Evolutionary conservation across 30 jellyfish, hydroid and myxozoan species (phyloP).

Genomic region (Turritopsis rubra): DNA sequence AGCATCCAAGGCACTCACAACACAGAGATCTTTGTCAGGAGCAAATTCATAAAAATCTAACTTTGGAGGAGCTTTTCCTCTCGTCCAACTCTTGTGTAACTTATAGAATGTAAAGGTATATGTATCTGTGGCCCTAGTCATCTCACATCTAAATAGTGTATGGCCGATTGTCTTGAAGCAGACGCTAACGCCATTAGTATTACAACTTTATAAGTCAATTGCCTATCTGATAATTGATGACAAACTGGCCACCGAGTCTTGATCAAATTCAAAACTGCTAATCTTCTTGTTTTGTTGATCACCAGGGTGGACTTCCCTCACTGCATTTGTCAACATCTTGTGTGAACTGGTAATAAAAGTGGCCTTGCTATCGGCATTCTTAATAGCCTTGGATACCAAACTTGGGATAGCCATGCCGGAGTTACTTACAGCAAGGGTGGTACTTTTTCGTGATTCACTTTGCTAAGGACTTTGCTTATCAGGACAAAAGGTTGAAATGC

Average conservation of each 20-base stretch:
- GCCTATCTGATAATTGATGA: neutral
- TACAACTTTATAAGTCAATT: neutral
- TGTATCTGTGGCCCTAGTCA: neutral
- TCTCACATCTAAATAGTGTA: neutral
- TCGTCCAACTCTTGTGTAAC: neutral
- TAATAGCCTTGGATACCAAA: slow-evolving; percentile 22
- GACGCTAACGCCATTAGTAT: slow-evolving; percentile 13
- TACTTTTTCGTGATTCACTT: neutral
- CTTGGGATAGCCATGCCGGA: slow-evolving; percentile 44
- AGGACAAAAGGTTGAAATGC: slow-evolving; percentile 46
- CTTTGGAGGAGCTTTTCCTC: neutral
- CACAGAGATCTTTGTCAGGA: neutral
- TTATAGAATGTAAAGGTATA: neutral
- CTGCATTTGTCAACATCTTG: slow-evolving; percentile 17
- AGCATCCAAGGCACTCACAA: neutral
- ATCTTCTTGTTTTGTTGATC: slow-evolving; percentile 9
- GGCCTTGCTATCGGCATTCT: slow-evolving; percentile 26
- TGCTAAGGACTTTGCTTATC: slow-evolving; percentile 17
- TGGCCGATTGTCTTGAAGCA: neutral
- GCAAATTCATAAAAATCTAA: neutral
- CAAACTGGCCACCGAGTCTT: neutral
- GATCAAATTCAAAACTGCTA: neutral
- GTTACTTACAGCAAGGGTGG: slow-evolving; percentile 18
- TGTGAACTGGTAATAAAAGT: slow-evolving; percentile 17
- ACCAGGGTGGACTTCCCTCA: slow-evolving; percentile 27